These are phyloP conservation scores for Ophiothrix spiculata DNA, from an alignment of 35 echinoderm and acorn worm species.

Conservation along the genomic window DNA sequence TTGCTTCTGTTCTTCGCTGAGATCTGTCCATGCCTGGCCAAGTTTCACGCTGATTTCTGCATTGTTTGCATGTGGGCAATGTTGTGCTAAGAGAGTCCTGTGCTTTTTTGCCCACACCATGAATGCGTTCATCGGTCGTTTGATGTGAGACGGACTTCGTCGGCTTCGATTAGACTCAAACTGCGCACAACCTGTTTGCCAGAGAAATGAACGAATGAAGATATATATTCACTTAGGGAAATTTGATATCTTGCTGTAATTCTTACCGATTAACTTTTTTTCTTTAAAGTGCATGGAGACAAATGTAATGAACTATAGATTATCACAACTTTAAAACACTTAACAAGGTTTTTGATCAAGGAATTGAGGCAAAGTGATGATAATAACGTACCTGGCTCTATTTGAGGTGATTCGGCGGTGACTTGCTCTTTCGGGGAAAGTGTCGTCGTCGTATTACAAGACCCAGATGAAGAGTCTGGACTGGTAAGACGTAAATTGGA, in stretches of 20 bases:
- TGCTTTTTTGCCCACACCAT: conserved; percentile 54
- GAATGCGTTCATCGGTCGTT: conserved; percentile 60
- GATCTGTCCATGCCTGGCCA: conserved; percentile 42
- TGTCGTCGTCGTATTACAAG: no score
- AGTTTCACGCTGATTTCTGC: conserved; percentile 49
- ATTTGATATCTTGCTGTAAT: not conserved
- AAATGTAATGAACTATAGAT: no score
- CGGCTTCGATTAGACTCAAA: not conserved
- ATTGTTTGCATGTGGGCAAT: conserved; percentile 42
- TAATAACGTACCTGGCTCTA: no score
- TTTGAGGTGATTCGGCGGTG: no score
- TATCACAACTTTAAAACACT: no score
- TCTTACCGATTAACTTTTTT: not conserved
- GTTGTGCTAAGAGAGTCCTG: conserved; percentile 33
- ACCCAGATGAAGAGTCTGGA: no score
- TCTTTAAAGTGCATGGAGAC: no score
- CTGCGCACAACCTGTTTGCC: not conserved
- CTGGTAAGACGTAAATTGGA: no score
- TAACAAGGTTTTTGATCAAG: no score
- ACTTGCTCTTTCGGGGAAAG: no score
- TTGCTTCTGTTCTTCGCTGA: conserved; percentile 29
- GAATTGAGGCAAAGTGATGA: no score
- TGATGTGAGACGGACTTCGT: conserved; percentile 3
- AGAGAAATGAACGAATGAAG: not conserved
- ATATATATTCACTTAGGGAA: not conserved